Percentiles rank a stretch among this genome's conserved stretches.
phyloP scores from a whole-genome alignment of 1,140 invertebrate genomes.

The Drosophila saltans region DNA sequence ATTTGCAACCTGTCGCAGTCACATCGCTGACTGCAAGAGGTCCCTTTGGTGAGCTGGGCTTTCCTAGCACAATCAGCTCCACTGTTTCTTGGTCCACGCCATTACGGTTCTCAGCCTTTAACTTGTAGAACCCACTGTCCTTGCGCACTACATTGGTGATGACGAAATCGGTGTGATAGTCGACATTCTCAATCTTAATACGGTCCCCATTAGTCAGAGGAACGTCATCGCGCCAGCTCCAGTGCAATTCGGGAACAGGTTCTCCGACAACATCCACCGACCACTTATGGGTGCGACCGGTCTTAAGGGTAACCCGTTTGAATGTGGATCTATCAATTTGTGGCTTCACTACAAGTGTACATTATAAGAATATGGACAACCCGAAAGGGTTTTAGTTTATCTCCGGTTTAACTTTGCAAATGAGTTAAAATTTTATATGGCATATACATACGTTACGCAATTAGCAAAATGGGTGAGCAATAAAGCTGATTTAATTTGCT shows the following conservation, averaged over 20 bases:
- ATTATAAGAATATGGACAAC: slow-evolving; percentile 50
- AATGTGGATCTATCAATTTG: slow-evolving; percentile 96
- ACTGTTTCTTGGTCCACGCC: slow-evolving; percentile 95
- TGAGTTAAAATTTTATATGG: not conserved
- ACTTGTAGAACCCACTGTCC: slow-evolving; percentile 95
- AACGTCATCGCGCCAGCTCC: slow-evolving; percentile 94
- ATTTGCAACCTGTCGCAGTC: slow-evolving; percentile 92
- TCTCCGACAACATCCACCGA: slow-evolving; percentile 95
- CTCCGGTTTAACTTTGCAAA: not conserved
- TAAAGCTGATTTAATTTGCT: slow-evolving; percentile 32
- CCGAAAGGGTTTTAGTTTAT: slow-evolving; percentile 30
- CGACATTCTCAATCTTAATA: slow-evolving; percentile 94
- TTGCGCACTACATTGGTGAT: slow-evolving; percentile 92
- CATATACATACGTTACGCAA: slow-evolving; percentile 39
- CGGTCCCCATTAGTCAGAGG: slow-evolving; percentile 91
- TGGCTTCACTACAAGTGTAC: slow-evolving; percentile 90
- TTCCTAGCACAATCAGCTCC: slow-evolving; percentile 95
- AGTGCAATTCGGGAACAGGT: slow-evolving; percentile 92
- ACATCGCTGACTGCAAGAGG: slow-evolving; percentile 94
- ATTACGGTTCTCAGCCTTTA: slow-evolving; percentile 94
- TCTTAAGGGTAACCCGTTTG: slow-evolving; percentile 93
- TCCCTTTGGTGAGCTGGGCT: slow-evolving; percentile 93
- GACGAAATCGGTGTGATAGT: slow-evolving; percentile 95
- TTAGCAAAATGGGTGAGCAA: slow-evolving; percentile 30
- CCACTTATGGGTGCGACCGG: slow-evolving; percentile 96